phyloP scores from a whole-genome alignment of 30 jellyfish, hydroid and myxozoan genomes.

The Mastigias papua region DNA sequence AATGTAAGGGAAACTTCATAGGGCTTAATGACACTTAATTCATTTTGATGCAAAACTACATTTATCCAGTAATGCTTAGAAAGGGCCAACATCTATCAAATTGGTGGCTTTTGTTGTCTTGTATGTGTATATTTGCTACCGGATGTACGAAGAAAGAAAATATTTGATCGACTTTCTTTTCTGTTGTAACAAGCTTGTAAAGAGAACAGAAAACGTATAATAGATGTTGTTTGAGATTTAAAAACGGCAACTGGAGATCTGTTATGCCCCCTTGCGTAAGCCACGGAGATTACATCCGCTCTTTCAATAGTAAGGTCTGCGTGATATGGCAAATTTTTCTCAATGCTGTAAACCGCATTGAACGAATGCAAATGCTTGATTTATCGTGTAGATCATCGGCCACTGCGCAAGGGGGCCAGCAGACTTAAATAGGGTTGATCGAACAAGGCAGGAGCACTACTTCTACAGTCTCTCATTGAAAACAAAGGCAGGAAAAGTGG shows the following conservation, averaged over 20 bases:
- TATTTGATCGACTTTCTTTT: constrained; percentile 76
- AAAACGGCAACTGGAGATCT: constrained; percentile 63
- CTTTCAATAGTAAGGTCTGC: constrained; percentile 71
- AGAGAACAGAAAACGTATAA: constrained; percentile 53
- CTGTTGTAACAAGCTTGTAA: constrained; percentile 78
- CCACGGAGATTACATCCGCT: constrained; percentile 84
- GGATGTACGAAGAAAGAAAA: constrained; percentile 81
- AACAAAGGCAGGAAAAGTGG: constrained; percentile 67
- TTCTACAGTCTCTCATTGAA: neutral
- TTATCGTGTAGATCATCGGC: neutral
- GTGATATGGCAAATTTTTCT: constrained; percentile 61
- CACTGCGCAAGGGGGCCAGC: neutral
- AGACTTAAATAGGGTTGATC: neutral
- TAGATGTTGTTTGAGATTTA: constrained; percentile 61
- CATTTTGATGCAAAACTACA: constrained; percentile 75
- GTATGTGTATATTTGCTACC: constrained; percentile 71
- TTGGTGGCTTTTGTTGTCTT: constrained; percentile 64
- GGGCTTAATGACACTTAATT: constrained; percentile 75
- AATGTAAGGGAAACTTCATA: constrained; percentile 79
- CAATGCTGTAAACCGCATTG: constrained; percentile 55
- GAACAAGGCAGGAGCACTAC: neutral
- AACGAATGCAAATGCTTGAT: constrained; percentile 11
- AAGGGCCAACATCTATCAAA: constrained; percentile 59
- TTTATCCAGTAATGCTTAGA: constrained; percentile 78
- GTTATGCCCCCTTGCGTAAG: constrained; percentile 59